Percentiles rank a stretch among this genome's conserved stretches.
Evolutionary conservation across 2,888 invertebrate species (phyloP).

Genomic region (Diarsia mendica): DNA sequence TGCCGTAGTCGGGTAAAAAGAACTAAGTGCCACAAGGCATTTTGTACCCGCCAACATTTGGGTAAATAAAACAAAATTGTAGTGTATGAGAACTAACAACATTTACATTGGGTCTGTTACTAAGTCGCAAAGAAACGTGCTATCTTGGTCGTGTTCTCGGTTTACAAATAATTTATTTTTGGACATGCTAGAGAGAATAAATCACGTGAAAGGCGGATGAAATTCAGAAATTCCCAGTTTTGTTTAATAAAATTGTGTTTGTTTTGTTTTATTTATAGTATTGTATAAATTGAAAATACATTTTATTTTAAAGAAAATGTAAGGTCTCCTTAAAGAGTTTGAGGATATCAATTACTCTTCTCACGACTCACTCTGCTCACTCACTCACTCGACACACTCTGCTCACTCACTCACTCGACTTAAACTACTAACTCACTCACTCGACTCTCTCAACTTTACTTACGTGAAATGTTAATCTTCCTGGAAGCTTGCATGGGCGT

Average conservation of each 20-base stretch:
- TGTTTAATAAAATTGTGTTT: neutral
- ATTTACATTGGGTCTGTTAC: neutral
- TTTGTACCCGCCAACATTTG: neutral
- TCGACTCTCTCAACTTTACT: slow-evolving; percentile 75
- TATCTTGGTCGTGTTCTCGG: neutral
- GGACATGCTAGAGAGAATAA: neutral
- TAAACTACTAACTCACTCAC: no score
- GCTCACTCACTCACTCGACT: no score
- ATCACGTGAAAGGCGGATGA: slow-evolving; percentile 39
- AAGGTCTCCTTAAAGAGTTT: neutral
- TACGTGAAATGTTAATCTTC: slow-evolving; percentile 95
- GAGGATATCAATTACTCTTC: neutral
- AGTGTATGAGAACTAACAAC: neutral
- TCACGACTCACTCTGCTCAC: no score
- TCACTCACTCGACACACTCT: no score
- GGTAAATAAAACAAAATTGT: neutral
- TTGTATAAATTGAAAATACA: neutral
- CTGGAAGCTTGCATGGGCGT: slow-evolving; percentile 96
- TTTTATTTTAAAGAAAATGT: neutral
- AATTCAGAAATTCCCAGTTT: neutral
- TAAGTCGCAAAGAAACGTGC: neutral
- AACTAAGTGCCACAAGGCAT: neutral
- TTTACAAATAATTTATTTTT: slow-evolving; percentile 17
- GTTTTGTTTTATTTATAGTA: neutral
- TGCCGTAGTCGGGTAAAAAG: no score